These are phyloP conservation scores for Leuciscus idus DNA, from an alignment of 2,113 vertebrate genomes.

Conservation along the genomic window DNA sequence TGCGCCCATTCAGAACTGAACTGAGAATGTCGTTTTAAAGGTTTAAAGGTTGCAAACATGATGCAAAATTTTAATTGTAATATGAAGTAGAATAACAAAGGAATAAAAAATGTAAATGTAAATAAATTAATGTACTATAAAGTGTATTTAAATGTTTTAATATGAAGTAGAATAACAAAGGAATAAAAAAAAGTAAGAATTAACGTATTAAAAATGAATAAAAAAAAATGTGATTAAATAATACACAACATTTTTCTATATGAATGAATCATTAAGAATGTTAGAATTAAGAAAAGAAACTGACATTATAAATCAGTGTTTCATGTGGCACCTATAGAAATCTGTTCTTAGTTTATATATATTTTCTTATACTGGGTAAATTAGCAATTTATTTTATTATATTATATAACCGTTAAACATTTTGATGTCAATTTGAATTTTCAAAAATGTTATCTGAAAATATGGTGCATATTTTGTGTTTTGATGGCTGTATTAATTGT, in stretches of 20 bases:
- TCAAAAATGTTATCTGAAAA: too few species aligned
- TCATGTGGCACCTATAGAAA: not conserved
- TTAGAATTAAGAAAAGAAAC: not conserved
- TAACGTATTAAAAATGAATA: too few species aligned
- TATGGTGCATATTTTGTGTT: too few species aligned
- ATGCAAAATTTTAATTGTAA: not conserved
- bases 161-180: too few species aligned
- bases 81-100: not conserved
- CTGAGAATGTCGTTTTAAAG: not conserved
- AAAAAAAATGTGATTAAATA: not conserved
- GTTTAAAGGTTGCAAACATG: not conserved
- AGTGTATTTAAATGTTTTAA: not conserved
- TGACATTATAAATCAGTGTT: not conserved
- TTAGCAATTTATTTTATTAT: too few species aligned
- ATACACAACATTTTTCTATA: not conserved
- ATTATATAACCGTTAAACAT: too few species aligned
- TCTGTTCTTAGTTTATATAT: not conserved
- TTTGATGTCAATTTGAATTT: too few species aligned
- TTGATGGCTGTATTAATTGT: too few species aligned
- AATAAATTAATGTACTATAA: not conserved
- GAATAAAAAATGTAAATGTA: not conserved
- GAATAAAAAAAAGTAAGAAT: too few species aligned
- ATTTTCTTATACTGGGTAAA: not conserved
- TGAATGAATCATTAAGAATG: not conserved
- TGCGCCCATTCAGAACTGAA: too few species aligned